Percentiles rank a stretch among this genome's conserved stretches.
These are phyloP conservation scores for Thamnophis elegans DNA, from an alignment of 2,797 vertebrate genomes.

Conservation along the genomic window DNA sequence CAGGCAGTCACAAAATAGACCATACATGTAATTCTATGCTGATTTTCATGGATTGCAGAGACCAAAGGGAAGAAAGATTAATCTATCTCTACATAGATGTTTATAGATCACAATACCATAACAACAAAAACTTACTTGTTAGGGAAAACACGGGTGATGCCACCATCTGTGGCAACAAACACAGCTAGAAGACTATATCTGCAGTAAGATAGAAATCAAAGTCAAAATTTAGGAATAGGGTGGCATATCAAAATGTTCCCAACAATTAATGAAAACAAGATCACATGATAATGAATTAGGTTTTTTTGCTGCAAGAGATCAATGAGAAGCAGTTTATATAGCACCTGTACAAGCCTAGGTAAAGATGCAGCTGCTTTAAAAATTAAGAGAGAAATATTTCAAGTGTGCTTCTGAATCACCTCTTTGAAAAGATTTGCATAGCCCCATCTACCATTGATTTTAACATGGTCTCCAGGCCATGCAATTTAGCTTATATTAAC, in stretches of 20 bases:
- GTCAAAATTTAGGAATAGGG: not conserved
- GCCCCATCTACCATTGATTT: not conserved
- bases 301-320: not conserved
- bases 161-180: conserved; percentile 93
- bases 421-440: not conserved
- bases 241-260: not conserved
- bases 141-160: conserved; percentile 93
- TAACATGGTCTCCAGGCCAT: not conserved
- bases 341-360: not conserved
- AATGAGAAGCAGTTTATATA: not conserved
- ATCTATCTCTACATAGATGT: not conserved
- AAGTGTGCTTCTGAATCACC: not conserved
- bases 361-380: not conserved
- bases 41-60: not conserved
- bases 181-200: conserved; percentile 96
- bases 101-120: not conserved
- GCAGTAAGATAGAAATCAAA: conserved; percentile 16
- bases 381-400: not conserved
- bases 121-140: conserved; percentile 85
- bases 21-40: not conserved
- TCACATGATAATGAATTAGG: not conserved
- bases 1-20: not conserved
- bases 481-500: not conserved
- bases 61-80: not conserved
- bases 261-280: not conserved